These are phyloP conservation scores for Pelodiscus sinensis DNA, from an alignment of 2,113 vertebrate genomes.

Conservation along the genomic window DNA sequence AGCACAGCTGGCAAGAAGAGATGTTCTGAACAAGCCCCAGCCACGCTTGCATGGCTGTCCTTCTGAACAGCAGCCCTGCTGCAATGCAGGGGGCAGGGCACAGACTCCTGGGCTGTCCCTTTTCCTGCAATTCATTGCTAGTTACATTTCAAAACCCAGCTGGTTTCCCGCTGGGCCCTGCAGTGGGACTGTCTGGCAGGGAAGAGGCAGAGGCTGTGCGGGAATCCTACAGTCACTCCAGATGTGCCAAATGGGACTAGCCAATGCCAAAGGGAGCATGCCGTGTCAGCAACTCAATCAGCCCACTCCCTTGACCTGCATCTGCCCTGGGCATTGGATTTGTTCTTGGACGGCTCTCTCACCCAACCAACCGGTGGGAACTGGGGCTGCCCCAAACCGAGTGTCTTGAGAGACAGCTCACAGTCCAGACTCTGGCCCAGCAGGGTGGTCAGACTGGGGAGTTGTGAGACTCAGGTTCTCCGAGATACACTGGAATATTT, in stretches of 20 bases:
- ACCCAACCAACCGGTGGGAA: background rate
- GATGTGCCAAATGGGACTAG: background rate
- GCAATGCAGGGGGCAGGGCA: background rate
- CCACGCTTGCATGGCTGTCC: background rate
- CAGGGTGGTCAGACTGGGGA: rapidly evolving
- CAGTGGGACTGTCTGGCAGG: background rate
- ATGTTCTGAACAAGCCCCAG: background rate
- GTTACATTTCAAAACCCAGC: background rate
- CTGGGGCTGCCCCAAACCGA: background rate
- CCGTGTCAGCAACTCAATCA: background rate
- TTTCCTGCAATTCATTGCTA: background rate
- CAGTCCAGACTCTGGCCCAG: rapidly evolving
- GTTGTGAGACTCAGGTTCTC: background rate
- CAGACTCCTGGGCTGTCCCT: background rate
- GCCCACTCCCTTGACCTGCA: background rate
- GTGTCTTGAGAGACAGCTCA: too few relatives aligned
- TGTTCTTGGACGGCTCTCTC: background rate
- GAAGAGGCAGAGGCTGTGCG: background rate
- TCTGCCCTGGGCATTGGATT: background rate
- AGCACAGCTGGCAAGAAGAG: background rate
- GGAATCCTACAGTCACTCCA: background rate
- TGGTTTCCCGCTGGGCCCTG: background rate
- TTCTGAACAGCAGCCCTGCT: background rate
- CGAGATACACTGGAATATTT: rapidly evolving
- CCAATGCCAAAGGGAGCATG: background rate